Evolutionary conservation across 2,888 invertebrate genomes (phyloP), one percentile per base, ranked within the genome.

Genomic region (Leucoma salicis): DNA sequence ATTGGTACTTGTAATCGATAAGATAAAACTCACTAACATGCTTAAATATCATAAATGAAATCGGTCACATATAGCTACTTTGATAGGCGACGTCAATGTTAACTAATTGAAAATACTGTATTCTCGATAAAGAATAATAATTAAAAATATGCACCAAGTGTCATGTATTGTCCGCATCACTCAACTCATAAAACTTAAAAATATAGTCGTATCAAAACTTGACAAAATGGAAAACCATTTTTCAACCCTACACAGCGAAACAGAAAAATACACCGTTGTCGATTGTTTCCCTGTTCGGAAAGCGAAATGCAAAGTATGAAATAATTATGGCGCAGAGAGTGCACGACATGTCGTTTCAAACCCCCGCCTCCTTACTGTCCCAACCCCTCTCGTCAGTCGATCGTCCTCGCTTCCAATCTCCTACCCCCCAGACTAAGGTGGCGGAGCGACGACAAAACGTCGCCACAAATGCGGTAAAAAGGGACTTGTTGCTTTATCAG

Each of bases 401-500:
- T 60, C 55, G 59, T 62, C 42, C 57, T 57, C 57, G 47, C 48
- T 59, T 57, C 57, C 55, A 49, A 61, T 43, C 61, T 51, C 53
- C 57, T 49, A 50, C 51, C 60, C 46, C 44, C 62, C 53, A 56
- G 46, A 56, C 48, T 51, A 57, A 66, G 64, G 66, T 60, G 62
- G 64, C 57, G 61, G 65, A 60, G 64, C 65, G 71, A 64, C 70
- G 72, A 75, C 75, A 68, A 73, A 74, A 74, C 72, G 76, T 74
- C 71, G 67, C 73, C 77, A 65, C 74, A 76, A 79, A 82, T 77
- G 78, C 78, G 76, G 71, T 72, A 78, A 81, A 80, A 78, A 78
- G 72, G 72, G 68, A 86, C 85, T 86, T 86, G 86, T 86, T 86
- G 86, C 86, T 85, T 82, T 82, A 78, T 83, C 81, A 78, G 67